Conservation (phyloP, 2,888 invertebrate genomes). For the Eupithecia dodoneata region DNA sequence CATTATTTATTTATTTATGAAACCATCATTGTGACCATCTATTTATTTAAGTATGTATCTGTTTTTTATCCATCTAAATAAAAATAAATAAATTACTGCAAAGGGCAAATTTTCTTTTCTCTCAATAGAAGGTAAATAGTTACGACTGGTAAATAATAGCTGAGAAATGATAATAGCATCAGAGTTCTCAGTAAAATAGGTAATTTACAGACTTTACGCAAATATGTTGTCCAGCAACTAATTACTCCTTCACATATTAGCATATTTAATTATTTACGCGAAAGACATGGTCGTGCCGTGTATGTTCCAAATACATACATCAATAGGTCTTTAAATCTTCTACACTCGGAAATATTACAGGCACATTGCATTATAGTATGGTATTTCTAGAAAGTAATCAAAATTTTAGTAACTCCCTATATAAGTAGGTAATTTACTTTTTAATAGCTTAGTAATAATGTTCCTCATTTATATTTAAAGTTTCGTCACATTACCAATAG, state of each 20-base stretch:
- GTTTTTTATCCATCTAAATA: too few species aligned
- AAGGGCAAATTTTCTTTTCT: background rate
- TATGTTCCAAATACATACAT: slow-evolving; percentile 32
- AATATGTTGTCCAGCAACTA: slow-evolving; percentile 28
- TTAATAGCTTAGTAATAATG: background rate
- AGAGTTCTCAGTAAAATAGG: slow-evolving; percentile 16
- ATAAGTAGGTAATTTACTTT: background rate
- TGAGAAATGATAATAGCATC: slow-evolving; percentile 6
- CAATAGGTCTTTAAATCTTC: background rate
- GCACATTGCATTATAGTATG: background rate
- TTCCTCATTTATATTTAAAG: background rate
- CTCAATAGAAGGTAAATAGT: background rate
- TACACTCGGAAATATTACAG: background rate
- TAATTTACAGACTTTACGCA: slow-evolving; percentile 21
- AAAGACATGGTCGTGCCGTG: slow-evolving; percentile 29
- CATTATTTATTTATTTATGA: too few species aligned
- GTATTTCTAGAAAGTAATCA: background rate
- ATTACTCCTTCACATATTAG: slow-evolving; percentile 33
- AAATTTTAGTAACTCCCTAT: background rate
- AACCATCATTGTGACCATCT: too few species aligned
- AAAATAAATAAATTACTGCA: too few species aligned
- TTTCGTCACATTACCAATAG: too few species aligned
- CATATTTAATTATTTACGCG: slow-evolving; percentile 35
- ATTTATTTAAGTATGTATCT: too few species aligned
- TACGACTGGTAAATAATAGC: background rate